Conservation (phyloP, 2,888 invertebrate species). For the Fragum whitleyi region DNA sequence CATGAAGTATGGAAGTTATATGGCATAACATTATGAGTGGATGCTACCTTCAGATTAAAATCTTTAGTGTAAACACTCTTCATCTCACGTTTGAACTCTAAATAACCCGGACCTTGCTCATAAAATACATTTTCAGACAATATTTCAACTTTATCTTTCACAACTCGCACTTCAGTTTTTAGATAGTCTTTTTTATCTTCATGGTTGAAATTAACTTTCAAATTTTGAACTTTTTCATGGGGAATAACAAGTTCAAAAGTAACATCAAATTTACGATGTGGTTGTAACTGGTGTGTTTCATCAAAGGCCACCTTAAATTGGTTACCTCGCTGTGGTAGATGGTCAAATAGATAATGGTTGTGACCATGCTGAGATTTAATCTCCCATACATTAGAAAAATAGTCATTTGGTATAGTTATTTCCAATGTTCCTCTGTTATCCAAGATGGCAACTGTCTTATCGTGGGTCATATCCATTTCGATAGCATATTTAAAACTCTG, state of each 20-base stretch:
- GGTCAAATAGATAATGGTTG: slow-evolving; percentile 39
- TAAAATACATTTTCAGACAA: slow-evolving; percentile 59
- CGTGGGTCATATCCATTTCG: slow-evolving; percentile 48
- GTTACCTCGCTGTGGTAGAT: slow-evolving; percentile 48
- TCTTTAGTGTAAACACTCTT: slow-evolving; percentile 60
- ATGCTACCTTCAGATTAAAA: slow-evolving; percentile 53
- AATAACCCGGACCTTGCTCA: slow-evolving; percentile 35
- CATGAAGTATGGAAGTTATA: slow-evolving; percentile 61
- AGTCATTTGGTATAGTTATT: slow-evolving; percentile 52
- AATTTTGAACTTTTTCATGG: slow-evolving; percentile 52
- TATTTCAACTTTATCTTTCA: slow-evolving; percentile 62
- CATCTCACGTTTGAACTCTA: slow-evolving; percentile 52
- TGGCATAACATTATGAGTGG: slow-evolving; percentile 64
- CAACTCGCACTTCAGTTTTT: slow-evolving; percentile 48
- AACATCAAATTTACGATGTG: slow-evolving; percentile 43
- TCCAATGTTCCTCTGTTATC: slow-evolving; percentile 45
- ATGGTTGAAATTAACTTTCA: slow-evolving; percentile 59
- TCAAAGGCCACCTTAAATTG: slow-evolving; percentile 53
- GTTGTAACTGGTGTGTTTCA: slow-evolving; percentile 39
- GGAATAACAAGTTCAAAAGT: slow-evolving; percentile 65
- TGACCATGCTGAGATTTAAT: slow-evolving; percentile 25
- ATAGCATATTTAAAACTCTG: slow-evolving; percentile 26
- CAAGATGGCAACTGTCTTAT: slow-evolving; percentile 21
- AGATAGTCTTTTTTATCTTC: slow-evolving; percentile 62
- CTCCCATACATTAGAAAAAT: slow-evolving; percentile 49